Conservation (phyloP, 2,888 invertebrate genomes). For the Empis livida region DNA sequence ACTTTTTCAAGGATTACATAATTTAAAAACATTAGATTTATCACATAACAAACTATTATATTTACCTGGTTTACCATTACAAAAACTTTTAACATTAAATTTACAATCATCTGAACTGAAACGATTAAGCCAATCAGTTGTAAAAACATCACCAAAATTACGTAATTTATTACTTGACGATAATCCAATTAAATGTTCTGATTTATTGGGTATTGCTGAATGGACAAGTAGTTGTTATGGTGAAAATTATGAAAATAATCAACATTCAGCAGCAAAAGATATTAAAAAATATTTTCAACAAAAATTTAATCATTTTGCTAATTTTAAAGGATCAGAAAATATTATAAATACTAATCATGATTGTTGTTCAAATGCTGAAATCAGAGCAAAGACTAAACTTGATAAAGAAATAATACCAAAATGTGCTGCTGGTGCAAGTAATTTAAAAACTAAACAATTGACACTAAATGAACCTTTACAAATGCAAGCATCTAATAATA, state of each 20-base stretch:
- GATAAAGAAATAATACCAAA: not conserved
- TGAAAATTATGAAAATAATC: conserved; percentile 5
- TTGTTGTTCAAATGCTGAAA: not conserved
- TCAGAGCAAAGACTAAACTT: not conserved
- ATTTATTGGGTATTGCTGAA: conserved; percentile 32
- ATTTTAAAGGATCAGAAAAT: not conserved
- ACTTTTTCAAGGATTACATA: conserved; percentile 24
- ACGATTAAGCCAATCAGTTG: conserved; percentile 30
- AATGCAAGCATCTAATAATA: not conserved
- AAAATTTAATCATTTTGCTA: not conserved
- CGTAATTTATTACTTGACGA: conserved; percentile 31
- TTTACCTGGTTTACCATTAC: conserved; percentile 29
- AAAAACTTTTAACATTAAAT: conserved; percentile 29
- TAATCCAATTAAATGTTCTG: conserved; percentile 34
- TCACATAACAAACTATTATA: conserved; percentile 33
- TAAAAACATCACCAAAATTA: conserved; percentile 31
- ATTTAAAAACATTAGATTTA: conserved; percentile 29
- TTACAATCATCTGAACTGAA: conserved; percentile 28
- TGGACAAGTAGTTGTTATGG: conserved; percentile 33
- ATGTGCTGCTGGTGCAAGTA: not conserved
- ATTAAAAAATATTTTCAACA: not conserved
- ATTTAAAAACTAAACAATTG: no score
- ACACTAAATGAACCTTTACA: not conserved
- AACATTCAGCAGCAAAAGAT: conserved; percentile 6
- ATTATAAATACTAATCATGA: not conserved